Evolutionary conservation across 2,797 vertebrate genomes (phyloP).

Genomic region (Thamnophis elegans): DNA sequence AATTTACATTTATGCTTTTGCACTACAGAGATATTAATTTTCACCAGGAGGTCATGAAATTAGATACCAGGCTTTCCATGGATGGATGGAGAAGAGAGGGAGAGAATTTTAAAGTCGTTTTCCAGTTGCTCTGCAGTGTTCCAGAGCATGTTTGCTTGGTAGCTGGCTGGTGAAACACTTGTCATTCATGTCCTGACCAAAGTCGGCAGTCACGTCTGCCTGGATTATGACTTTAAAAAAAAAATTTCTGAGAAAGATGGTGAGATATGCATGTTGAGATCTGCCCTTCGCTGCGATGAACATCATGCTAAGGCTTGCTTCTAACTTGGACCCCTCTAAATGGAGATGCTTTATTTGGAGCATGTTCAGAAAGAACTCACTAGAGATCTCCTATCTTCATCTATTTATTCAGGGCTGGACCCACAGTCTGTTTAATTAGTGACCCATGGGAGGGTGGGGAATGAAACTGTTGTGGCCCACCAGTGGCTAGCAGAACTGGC

Average conservation of each 20-base stretch:
- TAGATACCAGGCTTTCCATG: constrained; percentile 47
- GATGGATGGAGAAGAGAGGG: background rate
- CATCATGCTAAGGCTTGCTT: constrained; percentile 60
- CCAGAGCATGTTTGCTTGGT: constrained; percentile 61
- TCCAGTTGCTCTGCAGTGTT: constrained; percentile 59
- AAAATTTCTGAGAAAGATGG: background rate
- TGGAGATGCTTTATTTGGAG: constrained; percentile 39
- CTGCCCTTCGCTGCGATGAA: constrained; percentile 57
- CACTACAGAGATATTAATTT: constrained; percentile 49
- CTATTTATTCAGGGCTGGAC: constrained; percentile 47
- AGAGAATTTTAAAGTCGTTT: constrained; percentile 35
- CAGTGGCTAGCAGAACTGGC: no score
- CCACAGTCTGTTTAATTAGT: constrained; percentile 41
- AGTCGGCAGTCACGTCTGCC: constrained; percentile 52
- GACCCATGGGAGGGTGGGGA: constrained; percentile 41
- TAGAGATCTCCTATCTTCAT: constrained; percentile 46
- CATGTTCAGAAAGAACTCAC: constrained; percentile 42
- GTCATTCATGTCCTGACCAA: constrained; percentile 56
- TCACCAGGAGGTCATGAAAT: constrained; percentile 45
- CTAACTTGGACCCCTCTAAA: constrained; percentile 43
- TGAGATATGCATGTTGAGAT: constrained; percentile 64
- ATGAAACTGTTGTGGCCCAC: background rate
- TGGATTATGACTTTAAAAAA: constrained; percentile 34
- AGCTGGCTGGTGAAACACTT: constrained; percentile 61
- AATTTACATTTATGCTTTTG: constrained; percentile 7